Evolutionary conservation across 2,888 invertebrate genomes (phyloP).

Genomic region (Panorpa germanica): DNA sequence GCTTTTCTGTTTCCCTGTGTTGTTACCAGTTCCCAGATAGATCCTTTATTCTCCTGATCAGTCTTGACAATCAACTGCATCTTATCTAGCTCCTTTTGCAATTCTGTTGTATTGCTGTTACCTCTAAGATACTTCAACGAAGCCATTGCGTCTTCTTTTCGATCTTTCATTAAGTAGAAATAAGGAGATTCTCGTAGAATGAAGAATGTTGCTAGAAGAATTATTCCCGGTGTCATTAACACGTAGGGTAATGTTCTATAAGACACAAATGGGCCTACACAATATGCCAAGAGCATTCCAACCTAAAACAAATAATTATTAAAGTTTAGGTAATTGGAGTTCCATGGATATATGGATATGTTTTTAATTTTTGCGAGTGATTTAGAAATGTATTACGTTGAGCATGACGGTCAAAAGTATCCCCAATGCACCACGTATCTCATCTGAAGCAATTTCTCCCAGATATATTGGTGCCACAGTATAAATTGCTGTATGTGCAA

Average conservation of each 20-base stretch:
- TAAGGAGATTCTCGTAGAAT: slow-evolving; percentile 49
- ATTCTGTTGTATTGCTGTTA: slow-evolving; percentile 26
- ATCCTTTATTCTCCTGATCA: slow-evolving; percentile 29
- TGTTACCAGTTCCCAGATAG: slow-evolving; percentile 28
- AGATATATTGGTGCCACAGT: slow-evolving; percentile 40
- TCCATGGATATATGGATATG: no score
- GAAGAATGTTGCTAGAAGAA: slow-evolving; percentile 33
- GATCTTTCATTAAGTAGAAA: slow-evolving; percentile 28
- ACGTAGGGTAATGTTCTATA: slow-evolving; percentile 34
- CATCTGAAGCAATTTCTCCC: slow-evolving; percentile 38
- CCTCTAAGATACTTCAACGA: slow-evolving; percentile 37
- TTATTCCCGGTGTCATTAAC: slow-evolving; percentile 31
- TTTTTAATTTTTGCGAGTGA: no score
- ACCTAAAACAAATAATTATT: slow-evolving; percentile 34
- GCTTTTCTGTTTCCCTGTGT: slow-evolving; percentile 33
- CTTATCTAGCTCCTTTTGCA: slow-evolving; percentile 31
- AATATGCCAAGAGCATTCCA: slow-evolving; percentile 37
- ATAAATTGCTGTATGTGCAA: slow-evolving; percentile 39
- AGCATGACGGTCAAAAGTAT: slow-evolving; percentile 36
- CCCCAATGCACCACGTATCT: slow-evolving; percentile 37
- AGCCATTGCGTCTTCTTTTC: slow-evolving; percentile 29
- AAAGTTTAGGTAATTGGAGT: no score
- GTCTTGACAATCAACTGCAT: slow-evolving; percentile 33
- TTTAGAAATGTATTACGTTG: no score
- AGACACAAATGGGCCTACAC: slow-evolving; percentile 35